These are phyloP conservation scores for Nephrocerus scutellatus DNA, from an alignment of 2,888 invertebrate species.

Conservation along the genomic window DNA sequence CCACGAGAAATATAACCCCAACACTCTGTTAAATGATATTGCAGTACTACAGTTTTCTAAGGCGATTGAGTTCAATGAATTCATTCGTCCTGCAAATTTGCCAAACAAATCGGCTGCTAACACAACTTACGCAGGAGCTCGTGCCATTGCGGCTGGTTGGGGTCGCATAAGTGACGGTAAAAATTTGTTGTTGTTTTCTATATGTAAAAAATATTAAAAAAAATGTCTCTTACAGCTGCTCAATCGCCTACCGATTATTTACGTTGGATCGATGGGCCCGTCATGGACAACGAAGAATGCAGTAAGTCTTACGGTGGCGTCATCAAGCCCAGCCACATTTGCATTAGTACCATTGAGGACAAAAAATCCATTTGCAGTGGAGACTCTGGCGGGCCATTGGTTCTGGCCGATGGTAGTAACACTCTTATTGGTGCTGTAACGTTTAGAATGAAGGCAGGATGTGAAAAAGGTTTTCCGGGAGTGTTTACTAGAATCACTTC, in stretches of 20 bases:
- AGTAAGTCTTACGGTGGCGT: constrained; percentile 26
- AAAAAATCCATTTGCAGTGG: constrained; percentile 20
- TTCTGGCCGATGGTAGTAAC: constrained; percentile 17
- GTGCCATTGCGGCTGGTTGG: constrained; percentile 24
- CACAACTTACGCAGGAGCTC: constrained; percentile 13
- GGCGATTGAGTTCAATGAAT: constrained; percentile 33
- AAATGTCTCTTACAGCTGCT: too few relatives aligned
- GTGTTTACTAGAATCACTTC: constrained; percentile 21
- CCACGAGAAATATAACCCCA: constrained; percentile 37
- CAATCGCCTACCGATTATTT: constrained; percentile 28
- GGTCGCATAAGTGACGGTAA: constrained; percentile 22
- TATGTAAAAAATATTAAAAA: constrained; percentile 2
- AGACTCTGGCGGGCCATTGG: constrained; percentile 22
- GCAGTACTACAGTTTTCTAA: constrained; percentile 41
- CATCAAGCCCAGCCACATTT: constrained; percentile 21
- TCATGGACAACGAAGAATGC: constrained; percentile 31
- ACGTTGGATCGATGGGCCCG: constrained; percentile 27
- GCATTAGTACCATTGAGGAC: constrained; percentile 16
- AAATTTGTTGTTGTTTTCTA: constrained; percentile 16
- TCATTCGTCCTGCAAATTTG: constrained; percentile 16
- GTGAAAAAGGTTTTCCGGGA: constrained; percentile 19
- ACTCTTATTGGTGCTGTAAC: constrained; percentile 19
- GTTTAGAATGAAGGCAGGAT: constrained; percentile 18
- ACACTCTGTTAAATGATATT: constrained; percentile 40
- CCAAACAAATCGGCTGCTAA: constrained; percentile 12